A percentile compares a stretch with the other conserved stretches of the same genome.
Evolutionary conservation across 2,888 invertebrate species (phyloP).

Genomic region (Prenolepis imparis): DNA sequence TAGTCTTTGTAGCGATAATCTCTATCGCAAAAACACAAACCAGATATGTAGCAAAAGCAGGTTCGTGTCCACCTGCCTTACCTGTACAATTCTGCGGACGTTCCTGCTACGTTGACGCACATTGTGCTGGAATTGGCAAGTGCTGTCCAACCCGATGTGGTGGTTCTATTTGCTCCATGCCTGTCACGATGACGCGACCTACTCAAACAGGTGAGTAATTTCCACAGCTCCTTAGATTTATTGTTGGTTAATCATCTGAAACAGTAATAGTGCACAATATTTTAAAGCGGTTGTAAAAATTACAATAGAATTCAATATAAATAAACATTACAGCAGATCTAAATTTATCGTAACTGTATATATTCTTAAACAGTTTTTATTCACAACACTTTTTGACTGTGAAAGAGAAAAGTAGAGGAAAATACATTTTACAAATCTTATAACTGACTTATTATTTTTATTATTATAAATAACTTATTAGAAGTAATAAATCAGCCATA

Average conservation of each 20-base stretch:
- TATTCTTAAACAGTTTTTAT: neutral
- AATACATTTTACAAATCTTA: neutral
- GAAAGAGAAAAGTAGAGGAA: neutral
- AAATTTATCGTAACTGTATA: neutral
- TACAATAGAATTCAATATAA: neutral
- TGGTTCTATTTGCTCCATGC: constrained; percentile 83
- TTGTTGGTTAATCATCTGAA: neutral
- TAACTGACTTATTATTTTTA: neutral
- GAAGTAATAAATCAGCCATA: neutral
- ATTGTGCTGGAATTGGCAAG: constrained; percentile 85
- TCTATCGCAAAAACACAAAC: constrained; percentile 46
- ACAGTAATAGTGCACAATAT: neutral
- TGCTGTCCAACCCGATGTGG: constrained; percentile 85
- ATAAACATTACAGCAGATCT: neutral
- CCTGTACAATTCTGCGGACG: constrained; percentile 87
- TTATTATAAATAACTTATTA: neutral
- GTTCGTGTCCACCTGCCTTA: constrained; percentile 88
- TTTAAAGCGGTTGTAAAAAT: neutral
- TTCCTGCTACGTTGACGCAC: constrained; percentile 84
- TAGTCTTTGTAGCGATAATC: constrained; percentile 35
- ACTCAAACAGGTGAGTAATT: constrained; percentile 27
- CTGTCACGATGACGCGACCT: constrained; percentile 81
- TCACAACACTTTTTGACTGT: neutral
- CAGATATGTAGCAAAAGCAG: constrained; percentile 79
- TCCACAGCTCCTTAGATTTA: neutral